phyloP scores from a whole-genome alignment of 2,113 vertebrate species.

The Leptobrachium ailaonicum region DNA sequence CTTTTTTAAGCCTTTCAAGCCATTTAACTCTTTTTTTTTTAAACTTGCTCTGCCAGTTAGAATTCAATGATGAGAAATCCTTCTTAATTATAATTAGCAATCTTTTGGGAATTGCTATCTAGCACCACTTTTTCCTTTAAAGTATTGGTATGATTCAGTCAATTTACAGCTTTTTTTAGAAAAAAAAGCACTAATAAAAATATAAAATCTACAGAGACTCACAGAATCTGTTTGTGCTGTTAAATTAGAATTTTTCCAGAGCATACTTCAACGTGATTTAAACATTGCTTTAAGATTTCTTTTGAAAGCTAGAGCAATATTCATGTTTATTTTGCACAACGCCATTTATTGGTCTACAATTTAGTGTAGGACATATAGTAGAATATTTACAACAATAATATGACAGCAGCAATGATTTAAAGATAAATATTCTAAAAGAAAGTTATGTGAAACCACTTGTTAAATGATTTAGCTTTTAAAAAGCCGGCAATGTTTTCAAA shows the following conservation, averaged over 20 bases:
- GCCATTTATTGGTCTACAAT: too few species aligned
- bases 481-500: too few species aligned
- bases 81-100: conserved; percentile 64
- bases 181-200: conserved; percentile 56
- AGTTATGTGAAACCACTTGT: too few species aligned
- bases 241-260: conserved; percentile 26
- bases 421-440: too few species aligned
- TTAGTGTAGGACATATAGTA: too few species aligned
- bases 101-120: conserved; percentile 56
- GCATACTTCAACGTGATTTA: background rate
- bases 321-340: too few species aligned
- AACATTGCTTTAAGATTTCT: too few species aligned
- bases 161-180: conserved; percentile 52
- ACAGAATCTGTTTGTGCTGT: conserved; percentile 31
- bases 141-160: conserved; percentile 58
- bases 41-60: conserved; percentile 25
- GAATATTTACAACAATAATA: too few species aligned
- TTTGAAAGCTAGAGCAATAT: too few species aligned
- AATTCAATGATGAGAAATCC: conserved; percentile 56
- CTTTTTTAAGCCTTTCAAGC: conserved; percentile 54
- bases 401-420: too few species aligned
- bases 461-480: too few species aligned
- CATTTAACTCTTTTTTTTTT: conserved; percentile 52
- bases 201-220: conserved; percentile 40
- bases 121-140: conserved; percentile 17